Evolutionary conservation across 2,113 vertebrate genomes (phyloP), one percentile per base, ranked within the genome.

Genomic region (Sprattus sprattus): DNA sequence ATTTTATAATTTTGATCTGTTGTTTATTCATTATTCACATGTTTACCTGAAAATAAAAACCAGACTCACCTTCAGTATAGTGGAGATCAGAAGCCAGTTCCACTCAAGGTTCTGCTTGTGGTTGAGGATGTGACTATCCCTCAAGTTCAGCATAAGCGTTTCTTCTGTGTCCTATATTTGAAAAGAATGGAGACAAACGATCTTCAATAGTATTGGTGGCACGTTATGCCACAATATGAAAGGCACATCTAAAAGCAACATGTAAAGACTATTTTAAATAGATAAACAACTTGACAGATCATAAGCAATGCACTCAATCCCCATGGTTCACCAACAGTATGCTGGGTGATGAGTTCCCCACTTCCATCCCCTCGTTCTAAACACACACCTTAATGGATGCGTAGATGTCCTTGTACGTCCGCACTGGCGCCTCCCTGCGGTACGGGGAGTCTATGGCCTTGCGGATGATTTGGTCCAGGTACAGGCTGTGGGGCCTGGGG

Each of bases 81-180:
- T 97, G 81, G 95, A 95, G 90, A 97, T 96, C 39, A 97, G 93
- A 92, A 96, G 95, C 97, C 96, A 97, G 86, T 97, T 96, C 97
- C 97, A 97, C 4, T 96, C 95, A 80, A 97, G 95, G 90, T 97
- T 96, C 80, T 96, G 95, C 88, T 97, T 97, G 92, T 97, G 96
- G 89, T 95, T 95, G 83, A 97, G 95, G 88, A 97, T 95, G 84
- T 97, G 96, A 87, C 96, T 96, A 84, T 97, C 96, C 87, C 95
- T 93, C 88, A 97, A 93, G 89, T 96, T 96, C 89, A 94, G 95
- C 91, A 95, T 88, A 84, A 97, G 93, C 71, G 96, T 95, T 89
- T 97, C 97, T 80, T 97, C 97, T 84, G 95, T 95, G 88, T 97
- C 97, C 97, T 97, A 88, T 4, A 78, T 15, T 2, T 39, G 44